A percentile compares a stretch with the other conserved stretches of the same genome.
These are phyloP conservation scores for Actinernus sp. DNA, from an alignment of 92 coral and sea anemone genomes.

Conservation along the genomic window DNA sequence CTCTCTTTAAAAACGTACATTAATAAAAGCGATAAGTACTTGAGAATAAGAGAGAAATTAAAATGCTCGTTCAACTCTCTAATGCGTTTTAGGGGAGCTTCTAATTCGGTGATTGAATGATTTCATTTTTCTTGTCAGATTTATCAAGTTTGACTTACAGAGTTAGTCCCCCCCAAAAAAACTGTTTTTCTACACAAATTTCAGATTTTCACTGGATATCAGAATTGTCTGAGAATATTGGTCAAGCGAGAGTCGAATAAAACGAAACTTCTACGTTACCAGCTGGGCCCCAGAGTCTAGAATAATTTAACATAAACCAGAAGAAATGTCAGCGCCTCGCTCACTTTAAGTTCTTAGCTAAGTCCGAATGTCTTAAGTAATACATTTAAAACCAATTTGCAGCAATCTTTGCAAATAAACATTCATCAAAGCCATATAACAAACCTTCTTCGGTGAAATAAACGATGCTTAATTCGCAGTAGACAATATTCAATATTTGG, in stretches of 20 bases:
- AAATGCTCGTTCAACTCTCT: not conserved
- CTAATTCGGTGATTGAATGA: no score
- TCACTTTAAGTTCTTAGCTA: not conserved
- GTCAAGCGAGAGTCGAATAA: not conserved
- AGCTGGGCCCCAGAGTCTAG: not conserved
- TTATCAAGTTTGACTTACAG: no score
- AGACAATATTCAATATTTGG: no score
- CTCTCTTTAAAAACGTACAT: not conserved
- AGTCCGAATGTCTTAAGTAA: not conserved
- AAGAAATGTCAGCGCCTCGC: no score
- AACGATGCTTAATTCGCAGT: no score
- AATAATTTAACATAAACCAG: no score
- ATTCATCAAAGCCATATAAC: no score
- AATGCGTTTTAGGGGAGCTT: no score
- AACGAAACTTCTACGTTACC: not conserved
- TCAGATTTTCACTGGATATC: not conserved
- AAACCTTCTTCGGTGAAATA: no score
- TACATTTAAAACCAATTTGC: not conserved
- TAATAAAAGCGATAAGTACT: not conserved
- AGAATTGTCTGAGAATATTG: slow-evolving; percentile 1
- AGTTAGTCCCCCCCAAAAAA: not conserved
- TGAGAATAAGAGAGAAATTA: not conserved
- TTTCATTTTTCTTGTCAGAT: no score
- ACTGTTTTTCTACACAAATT: not conserved
- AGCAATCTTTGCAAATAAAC: not conserved